A percentile compares a stretch with the other conserved stretches of the same genome.
phyloP scores from a whole-genome alignment of 2,888 invertebrate genomes.

The Diarsia brunnea region DNA sequence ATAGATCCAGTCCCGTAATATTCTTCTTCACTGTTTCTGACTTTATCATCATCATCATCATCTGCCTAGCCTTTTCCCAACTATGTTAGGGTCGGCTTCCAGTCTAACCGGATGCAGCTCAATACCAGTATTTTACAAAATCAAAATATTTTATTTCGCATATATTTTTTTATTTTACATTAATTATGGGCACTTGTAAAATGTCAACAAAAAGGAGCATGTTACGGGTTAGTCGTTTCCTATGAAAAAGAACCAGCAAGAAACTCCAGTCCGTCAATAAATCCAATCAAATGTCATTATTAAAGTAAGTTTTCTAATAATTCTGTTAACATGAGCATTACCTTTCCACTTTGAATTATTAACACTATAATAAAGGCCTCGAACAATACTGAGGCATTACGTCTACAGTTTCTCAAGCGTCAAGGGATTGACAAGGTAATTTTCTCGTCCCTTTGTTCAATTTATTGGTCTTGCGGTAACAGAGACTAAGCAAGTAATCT shows the following conservation, averaged over 20 bases:
- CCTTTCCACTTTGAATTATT: neutral
- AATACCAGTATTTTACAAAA: no score
- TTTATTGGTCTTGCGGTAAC: conserved; percentile 46
- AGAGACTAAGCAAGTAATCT: conserved; percentile 33
- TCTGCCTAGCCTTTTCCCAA: no score
- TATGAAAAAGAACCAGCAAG: no score
- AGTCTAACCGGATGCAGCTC: no score
- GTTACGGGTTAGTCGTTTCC: no score
- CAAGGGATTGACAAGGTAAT: conserved; percentile 52
- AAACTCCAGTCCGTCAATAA: no score
- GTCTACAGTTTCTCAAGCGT: conserved; percentile 30
- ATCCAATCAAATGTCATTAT: neutral
- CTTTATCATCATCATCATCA: neutral
- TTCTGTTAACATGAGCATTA: neutral
- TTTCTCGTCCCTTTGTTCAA: conserved; percentile 46
- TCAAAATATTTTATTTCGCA: no score
- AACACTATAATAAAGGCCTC: neutral
- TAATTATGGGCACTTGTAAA: no score
- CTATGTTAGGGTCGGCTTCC: no score
- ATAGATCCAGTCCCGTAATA: neutral
- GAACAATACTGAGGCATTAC: conserved; percentile 9
- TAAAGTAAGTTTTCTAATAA: neutral
- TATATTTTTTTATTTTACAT: no score
- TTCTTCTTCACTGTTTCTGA: neutral
- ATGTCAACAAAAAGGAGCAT: no score